Percentiles rank a stretch among this genome's conserved stretches.
phyloP scores from a whole-genome alignment of 1,140 invertebrate genomes.

The Octopus sinensis region DNA sequence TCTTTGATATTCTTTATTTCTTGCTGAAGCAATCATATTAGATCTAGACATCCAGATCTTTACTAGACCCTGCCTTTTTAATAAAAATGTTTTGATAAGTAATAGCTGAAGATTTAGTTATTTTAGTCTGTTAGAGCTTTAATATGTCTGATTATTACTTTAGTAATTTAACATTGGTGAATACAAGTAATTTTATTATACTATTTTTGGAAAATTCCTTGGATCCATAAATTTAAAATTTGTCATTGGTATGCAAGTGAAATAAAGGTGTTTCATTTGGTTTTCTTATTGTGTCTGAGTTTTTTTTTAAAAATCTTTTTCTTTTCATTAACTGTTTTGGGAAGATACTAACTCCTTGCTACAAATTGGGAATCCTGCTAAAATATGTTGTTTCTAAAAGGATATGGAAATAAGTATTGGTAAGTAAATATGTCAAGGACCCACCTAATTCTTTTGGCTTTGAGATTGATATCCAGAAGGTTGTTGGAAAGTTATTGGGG shows the following conservation, averaged over 20 bases:
- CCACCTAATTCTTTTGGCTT: no score
- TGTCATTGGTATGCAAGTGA: conserved; percentile 31
- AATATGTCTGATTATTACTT: background rate
- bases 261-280: conserved; percentile 32
- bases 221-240: conserved; percentile 32
- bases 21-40: background rate
- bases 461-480: no score
- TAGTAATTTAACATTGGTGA: conserved; percentile 19
- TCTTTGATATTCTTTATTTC: background rate
- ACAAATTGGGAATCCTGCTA: no score
- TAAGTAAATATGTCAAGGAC: no score
- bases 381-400: no score
- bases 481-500: no score
- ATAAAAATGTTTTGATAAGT: background rate
- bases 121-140: background rate
- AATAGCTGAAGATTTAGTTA: background rate
- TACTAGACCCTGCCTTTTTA: background rate
- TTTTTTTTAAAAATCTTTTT: no score
- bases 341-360: no score
- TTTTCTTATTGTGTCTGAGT: background rate
- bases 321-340: no score
- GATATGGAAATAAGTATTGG: no score
- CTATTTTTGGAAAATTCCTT: conserved; percentile 37
- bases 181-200: conserved; percentile 36
- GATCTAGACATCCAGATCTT: background rate